phyloP scores from a whole-genome alignment of 2,113 vertebrate species.

The Pollimyrus isidori region DNA sequence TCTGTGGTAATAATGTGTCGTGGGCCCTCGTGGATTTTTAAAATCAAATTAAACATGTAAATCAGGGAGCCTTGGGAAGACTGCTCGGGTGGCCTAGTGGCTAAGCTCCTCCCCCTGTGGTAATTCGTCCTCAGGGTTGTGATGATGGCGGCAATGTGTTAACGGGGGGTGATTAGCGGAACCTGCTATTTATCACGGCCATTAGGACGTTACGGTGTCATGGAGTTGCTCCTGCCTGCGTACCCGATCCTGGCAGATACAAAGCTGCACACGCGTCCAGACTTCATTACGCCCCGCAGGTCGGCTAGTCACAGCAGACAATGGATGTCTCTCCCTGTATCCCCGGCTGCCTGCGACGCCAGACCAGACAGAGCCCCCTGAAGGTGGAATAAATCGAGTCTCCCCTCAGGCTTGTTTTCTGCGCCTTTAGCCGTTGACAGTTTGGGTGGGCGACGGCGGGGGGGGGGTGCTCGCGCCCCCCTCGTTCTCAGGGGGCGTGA shows the following conservation, averaged over 20 bases:
- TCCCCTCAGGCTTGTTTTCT: neutral
- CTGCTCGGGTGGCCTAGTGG: neutral
- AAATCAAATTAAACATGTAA: constrained; percentile 4
- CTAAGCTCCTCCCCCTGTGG: neutral
- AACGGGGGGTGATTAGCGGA: neutral
- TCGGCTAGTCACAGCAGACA: neutral
- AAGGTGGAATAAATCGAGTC: neutral
- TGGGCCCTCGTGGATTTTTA: neutral
- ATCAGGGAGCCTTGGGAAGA: neutral
- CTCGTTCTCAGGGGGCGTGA: neutral
- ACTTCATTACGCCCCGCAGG: neutral
- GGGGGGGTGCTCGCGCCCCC: neutral
- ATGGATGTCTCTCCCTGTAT: neutral
- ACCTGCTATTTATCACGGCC: neutral
- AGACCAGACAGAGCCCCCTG: constrained; percentile 3
- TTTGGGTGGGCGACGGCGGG: neutral
- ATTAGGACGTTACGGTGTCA: neutral
- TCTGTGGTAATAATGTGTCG: neutral
- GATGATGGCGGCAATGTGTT: neutral
- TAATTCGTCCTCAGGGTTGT: neutral
- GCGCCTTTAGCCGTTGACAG: neutral
- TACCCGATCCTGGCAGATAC: neutral
- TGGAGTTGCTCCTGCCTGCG: neutral
- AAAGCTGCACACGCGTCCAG: neutral
- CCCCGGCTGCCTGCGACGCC: neutral